Evolutionary conservation across 2,888 invertebrate genomes (phyloP).

Genomic region (Eupithecia inturbata): DNA sequence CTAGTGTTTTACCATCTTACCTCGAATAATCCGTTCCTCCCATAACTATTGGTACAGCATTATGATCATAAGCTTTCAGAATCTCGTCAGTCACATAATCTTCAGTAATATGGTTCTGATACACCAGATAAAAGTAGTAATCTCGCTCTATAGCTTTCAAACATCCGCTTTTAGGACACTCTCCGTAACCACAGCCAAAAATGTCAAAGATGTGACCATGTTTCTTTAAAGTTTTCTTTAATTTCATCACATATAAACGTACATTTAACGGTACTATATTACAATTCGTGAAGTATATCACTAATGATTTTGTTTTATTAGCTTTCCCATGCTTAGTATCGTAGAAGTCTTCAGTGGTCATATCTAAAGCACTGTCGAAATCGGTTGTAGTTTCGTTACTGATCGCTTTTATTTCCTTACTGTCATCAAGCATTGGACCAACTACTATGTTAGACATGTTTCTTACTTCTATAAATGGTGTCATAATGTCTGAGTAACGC

Average conservation of each 20-base stretch:
- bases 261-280: conserved; percentile 59
- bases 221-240: conserved; percentile 70
- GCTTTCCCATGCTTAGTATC: neutral
- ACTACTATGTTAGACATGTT: conserved; percentile 56
- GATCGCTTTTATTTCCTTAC: neutral
- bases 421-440: conserved; percentile 55
- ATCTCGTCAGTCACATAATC: conserved; percentile 73
- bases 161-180: conserved; percentile 60
- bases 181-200: conserved; percentile 63
- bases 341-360: conserved; percentile 2
- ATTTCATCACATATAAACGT: conserved; percentile 50
- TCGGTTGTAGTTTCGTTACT: neutral
- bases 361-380: neutral
- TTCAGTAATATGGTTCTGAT: conserved; percentile 58
- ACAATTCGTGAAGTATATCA: conserved; percentile 32
- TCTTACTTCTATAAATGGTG: conserved; percentile 68
- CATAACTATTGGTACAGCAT: conserved; percentile 86
- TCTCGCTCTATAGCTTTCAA: conserved; percentile 53
- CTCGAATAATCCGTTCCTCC: conserved; percentile 86
- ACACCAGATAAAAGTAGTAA: conserved; percentile 71
- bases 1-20: conserved; percentile 53
- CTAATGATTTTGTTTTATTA: conserved; percentile 51
- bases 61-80: conserved; percentile 77
- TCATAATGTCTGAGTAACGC: conserved; percentile 68
- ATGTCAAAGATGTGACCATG: conserved; percentile 73